A percentile compares a stretch with the other conserved stretches of the same genome.
These are phyloP conservation scores for Leiothrix lutea DNA, from an alignment of 2,113 vertebrate species.

Conservation along the genomic window DNA sequence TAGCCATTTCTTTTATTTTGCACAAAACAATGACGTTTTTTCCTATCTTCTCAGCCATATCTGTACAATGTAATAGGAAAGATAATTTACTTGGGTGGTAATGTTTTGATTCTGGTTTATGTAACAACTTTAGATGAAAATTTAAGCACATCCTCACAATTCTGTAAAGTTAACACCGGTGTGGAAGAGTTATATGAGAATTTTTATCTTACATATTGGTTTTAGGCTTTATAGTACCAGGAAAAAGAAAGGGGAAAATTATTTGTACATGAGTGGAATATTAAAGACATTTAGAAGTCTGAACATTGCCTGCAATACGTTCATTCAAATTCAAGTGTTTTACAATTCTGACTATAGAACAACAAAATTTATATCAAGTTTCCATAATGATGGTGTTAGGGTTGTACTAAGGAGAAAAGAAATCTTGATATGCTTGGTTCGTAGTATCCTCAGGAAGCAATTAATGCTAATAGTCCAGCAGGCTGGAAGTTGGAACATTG, in stretches of 20 bases:
- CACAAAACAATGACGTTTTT: neutral
- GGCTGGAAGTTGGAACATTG: slow-evolving; percentile 1
- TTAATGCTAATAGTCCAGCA: slow-evolving; percentile 1
- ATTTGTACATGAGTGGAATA: neutral
- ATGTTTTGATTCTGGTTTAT: neutral
- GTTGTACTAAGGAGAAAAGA: neutral
- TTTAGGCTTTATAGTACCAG: neutral
- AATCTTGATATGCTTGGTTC: slow-evolving; percentile 6
- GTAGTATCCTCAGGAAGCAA: neutral
- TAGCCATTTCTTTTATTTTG: neutral
- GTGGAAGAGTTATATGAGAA: neutral
- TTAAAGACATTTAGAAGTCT: neutral
- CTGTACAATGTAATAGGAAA: neutral
- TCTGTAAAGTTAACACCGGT: neutral
- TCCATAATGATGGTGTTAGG: neutral
- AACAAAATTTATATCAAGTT: neutral
- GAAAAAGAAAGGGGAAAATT: neutral
- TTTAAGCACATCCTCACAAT: neutral
- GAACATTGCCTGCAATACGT: neutral
- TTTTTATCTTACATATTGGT: neutral
- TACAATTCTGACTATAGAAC: neutral
- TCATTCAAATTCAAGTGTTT: neutral
- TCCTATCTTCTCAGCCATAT: neutral
- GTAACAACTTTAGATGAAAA: neutral
- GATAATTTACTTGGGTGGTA: neutral